Evolutionary conservation across 2,888 invertebrate species (phyloP), one percentile per base, ranked within the genome.

Genomic region (Athalia rosae): DNA sequence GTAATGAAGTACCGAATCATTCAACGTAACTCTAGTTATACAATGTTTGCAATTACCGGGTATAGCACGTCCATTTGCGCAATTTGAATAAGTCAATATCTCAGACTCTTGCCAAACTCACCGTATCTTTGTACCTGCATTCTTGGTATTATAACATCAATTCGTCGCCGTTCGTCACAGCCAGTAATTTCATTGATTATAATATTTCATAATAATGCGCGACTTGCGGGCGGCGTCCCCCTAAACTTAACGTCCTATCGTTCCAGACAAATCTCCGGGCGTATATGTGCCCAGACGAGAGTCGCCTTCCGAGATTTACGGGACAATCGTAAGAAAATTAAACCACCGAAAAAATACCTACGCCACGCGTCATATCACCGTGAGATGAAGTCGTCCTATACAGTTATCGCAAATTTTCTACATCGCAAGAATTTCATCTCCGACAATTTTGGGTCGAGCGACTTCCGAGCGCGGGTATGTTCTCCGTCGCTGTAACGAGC

Each of bases 11-110:
- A 71, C 58, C 71, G 58, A 58, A 71, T 58, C 71, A 71, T 71
- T 71, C 45, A 71, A 71, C 71, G 71, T 58, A 71, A 71, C 45
- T n/a, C 28, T 6, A 50, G 58, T 71, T 71, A 71, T 71, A 71
- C 71, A 71, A 71, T 71, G 58, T 71, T 58, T 13, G 9, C 9
- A 28, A 45, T 71, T 45, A 43, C 15, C 43, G 15, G 9, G 58
- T 56, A n/a, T n/a, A 43, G 13, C 41, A n/a, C 3, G 8, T 28
- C 5, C 9, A 41, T 71, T 71, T 71, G 71, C 71, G 71, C 71
- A 71, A 71, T 58, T 13, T 45, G 13, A 4, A 71, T 58, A n/a
- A 45, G 13, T 13, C 43, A 58, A 13, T 71, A 11, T 71, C 58
- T 61, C 61, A 61, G 15, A 61, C 11, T 63, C 28, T 63, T 63